Conservation (phyloP, 2,888 invertebrate genomes). For the Drosophila stalkeri region DNA sequence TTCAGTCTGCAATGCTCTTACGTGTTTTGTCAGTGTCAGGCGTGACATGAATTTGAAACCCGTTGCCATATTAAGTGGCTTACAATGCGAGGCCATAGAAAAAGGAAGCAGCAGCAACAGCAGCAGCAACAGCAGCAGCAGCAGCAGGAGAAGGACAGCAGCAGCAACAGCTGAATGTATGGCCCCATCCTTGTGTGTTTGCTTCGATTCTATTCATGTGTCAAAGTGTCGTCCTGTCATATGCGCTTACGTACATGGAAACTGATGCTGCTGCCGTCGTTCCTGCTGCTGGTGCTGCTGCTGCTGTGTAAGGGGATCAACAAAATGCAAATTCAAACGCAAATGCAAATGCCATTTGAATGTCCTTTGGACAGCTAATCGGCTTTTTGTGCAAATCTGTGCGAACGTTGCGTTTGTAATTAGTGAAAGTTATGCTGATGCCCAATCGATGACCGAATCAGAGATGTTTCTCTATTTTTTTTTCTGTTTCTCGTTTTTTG, state of each 20-base stretch:
- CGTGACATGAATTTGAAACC: slow-evolving; percentile 48
- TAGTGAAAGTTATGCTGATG: slow-evolving; percentile 34
- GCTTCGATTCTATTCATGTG: slow-evolving; percentile 57
- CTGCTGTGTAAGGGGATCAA: slow-evolving; percentile 12
- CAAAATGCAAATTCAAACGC: slow-evolving; percentile 43
- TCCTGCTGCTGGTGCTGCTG: background rate
- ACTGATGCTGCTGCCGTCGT: background rate
- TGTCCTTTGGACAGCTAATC: slow-evolving; percentile 12
- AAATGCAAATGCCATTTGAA: slow-evolving; percentile 23
- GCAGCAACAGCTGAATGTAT: slow-evolving; percentile 15
- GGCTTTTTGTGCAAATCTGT: slow-evolving; percentile 8
- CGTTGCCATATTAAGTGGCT: slow-evolving; percentile 62
- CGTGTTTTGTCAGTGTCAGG: slow-evolving; percentile 14
- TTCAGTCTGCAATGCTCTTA: background rate
- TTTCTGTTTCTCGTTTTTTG: no score
- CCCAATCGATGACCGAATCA: slow-evolving; percentile 34
- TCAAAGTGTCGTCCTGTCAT: slow-evolving; percentile 65
- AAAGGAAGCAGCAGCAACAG: slow-evolving; percentile 9
- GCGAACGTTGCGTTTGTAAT: slow-evolving; percentile 36
- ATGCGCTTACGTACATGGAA: slow-evolving; percentile 35
- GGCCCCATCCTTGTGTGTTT: slow-evolving; percentile 21
- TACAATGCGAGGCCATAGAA: slow-evolving; percentile 33
- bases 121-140: background rate
- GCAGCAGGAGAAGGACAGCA: background rate
- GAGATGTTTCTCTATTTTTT: background rate